Evolutionary conservation across 2,888 invertebrate genomes (phyloP).

Genomic region (Kryphioiulus occultus): DNA sequence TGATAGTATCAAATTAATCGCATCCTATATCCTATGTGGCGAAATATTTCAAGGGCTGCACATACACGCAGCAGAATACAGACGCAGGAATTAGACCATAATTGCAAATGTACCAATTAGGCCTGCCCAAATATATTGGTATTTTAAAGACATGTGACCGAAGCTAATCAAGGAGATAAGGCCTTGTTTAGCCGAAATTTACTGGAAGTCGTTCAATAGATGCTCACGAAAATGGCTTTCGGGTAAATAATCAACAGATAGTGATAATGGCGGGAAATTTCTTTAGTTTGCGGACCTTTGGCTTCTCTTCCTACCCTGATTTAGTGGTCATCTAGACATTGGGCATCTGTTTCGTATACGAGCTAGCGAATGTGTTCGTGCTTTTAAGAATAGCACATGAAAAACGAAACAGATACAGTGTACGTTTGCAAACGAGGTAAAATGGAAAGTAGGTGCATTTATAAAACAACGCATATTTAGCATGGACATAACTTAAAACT

Average conservation of each 20-base stretch:
- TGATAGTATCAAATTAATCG: constrained; percentile 28
- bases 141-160: neutral
- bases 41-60: neutral
- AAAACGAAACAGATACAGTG: no score
- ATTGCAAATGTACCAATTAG: constrained; percentile 6
- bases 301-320: no score
- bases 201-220: neutral
- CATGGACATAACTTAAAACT: neutral
- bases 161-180: neutral
- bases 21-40: constrained; percentile 29
- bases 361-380: neutral
- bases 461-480: neutral
- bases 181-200: neutral
- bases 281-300: neutral
- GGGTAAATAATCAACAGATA: neutral
- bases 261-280: neutral
- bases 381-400: no score
- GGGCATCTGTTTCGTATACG: neutral
- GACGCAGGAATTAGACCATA: neutral
- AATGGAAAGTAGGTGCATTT: neutral
- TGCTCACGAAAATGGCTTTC: neutral
- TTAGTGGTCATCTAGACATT: neutral
- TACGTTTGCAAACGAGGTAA: neutral
- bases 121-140: neutral
- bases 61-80: neutral